Conservation (phyloP, 2,797 vertebrate genomes). For the Pangasius krempfi region DNA sequence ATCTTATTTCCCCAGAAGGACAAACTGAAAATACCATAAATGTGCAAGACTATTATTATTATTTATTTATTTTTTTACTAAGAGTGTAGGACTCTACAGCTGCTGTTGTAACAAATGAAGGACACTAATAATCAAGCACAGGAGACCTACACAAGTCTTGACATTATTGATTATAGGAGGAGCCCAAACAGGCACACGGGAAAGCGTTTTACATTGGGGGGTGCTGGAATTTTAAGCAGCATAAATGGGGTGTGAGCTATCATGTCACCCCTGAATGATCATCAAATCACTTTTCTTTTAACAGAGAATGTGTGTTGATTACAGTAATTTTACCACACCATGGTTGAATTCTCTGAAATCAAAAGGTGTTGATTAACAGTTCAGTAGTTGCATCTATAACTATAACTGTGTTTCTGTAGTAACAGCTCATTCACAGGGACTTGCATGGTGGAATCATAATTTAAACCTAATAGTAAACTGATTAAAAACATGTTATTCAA, state of each 20-base stretch:
- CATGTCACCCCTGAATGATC: neutral
- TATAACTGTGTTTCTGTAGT: neutral
- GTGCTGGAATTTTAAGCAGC: neutral
- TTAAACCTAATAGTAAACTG: neutral
- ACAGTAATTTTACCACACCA: neutral
- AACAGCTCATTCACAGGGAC: neutral
- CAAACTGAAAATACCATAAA: neutral
- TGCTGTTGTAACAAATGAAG: neutral
- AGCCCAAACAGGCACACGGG: neutral
- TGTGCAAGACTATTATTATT: neutral
- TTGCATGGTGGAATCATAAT: neutral
- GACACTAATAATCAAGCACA: neutral
- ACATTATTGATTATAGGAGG: conserved; percentile 1
- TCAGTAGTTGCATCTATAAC: neutral
- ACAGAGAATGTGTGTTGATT: neutral
- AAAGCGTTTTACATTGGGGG: neutral
- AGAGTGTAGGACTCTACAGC: neutral
- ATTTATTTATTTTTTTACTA: neutral
- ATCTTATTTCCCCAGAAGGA: neutral
- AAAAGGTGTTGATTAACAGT: neutral
- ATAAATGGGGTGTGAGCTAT: neutral
- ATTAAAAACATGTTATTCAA: neutral
- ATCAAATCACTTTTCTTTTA: neutral
- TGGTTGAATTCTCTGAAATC: neutral
- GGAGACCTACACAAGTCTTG: neutral